A percentile compares a stretch with the other conserved stretches of the same genome.
phyloP scores from a whole-genome alignment of 1,140 invertebrate genomes.

The Papilio helenus region DNA sequence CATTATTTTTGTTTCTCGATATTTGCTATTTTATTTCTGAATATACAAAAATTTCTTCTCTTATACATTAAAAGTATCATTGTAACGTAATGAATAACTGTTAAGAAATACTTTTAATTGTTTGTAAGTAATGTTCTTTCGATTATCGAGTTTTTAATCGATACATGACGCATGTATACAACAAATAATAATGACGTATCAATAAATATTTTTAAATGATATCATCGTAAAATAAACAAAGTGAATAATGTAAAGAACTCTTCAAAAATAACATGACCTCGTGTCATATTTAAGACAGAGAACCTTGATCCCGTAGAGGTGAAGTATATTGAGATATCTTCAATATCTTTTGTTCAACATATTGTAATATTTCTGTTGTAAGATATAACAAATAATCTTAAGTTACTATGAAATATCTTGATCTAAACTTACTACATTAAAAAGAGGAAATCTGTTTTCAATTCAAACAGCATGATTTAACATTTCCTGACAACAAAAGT shows the following conservation, averaged over 20 bases:
- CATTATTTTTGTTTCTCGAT: background rate
- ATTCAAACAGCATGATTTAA: too few species aligned
- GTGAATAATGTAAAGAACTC: constrained; percentile 10
- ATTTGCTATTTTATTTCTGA: background rate
- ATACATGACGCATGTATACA: too few species aligned
- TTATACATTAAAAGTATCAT: too few species aligned
- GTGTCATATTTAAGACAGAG: constrained; percentile 39
- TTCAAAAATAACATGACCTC: constrained; percentile 33
- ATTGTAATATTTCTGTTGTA: constrained; percentile 33
- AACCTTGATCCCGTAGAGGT: constrained; percentile 42
- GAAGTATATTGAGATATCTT: constrained; percentile 37
- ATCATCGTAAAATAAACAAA: constrained; percentile 3
- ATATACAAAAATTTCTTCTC: too few species aligned
- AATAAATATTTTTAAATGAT: background rate
- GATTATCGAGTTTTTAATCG: too few species aligned
- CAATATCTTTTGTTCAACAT: constrained; percentile 46
- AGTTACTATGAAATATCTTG: background rate
- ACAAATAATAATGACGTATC: background rate
- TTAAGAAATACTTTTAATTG: too few species aligned
- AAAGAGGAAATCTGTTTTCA: too few species aligned
- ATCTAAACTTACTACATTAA: too few species aligned
- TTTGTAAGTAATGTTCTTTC: too few species aligned
- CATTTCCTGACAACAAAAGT: too few species aligned
- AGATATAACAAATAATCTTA: background rate
- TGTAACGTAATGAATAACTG: too few species aligned